Conservation (phyloP, 1,140 invertebrate species). For the Centruroides vittatus region DNA sequence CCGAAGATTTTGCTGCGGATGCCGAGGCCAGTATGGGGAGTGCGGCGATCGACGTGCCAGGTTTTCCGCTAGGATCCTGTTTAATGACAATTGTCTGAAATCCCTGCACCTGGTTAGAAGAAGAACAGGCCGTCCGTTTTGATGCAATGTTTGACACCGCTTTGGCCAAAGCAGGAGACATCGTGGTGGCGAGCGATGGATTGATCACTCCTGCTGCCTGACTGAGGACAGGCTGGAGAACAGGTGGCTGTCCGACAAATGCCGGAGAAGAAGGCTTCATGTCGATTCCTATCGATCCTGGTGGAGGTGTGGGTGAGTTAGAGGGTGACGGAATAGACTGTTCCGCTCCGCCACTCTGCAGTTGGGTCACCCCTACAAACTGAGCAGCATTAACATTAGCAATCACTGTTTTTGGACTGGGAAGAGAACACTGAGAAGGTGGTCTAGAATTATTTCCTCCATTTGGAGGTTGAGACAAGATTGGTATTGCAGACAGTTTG, state of each 20-base stretch:
- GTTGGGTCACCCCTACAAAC: constrained; percentile 17
- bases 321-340: background rate
- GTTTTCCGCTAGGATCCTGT: constrained; percentile 15
- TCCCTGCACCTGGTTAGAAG: constrained; percentile 6
- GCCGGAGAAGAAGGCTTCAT: constrained; percentile 13
- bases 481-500: too few species aligned
- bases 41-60: constrained; percentile 3
- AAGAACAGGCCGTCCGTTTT: constrained; percentile 3
- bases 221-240: constrained; percentile 10
- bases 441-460: constrained; percentile 3
- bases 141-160: background rate
- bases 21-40: constrained; percentile 6
- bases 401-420: constrained; percentile 15
- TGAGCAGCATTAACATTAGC: constrained; percentile 16
- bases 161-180: background rate
- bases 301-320: background rate
- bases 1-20: constrained; percentile 14
- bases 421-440: constrained; percentile 8
- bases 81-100: constrained; percentile 21
- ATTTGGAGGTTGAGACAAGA: too few species aligned
- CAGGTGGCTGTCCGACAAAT: constrained; percentile 15
- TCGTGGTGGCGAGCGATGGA: background rate
- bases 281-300: constrained; percentile 4
- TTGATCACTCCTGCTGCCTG: background rate
- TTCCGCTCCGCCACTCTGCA: background rate